These are phyloP conservation scores for Gadus macrocephalus DNA, from an alignment of 2,113 vertebrate species.

Conservation along the genomic window DNA sequence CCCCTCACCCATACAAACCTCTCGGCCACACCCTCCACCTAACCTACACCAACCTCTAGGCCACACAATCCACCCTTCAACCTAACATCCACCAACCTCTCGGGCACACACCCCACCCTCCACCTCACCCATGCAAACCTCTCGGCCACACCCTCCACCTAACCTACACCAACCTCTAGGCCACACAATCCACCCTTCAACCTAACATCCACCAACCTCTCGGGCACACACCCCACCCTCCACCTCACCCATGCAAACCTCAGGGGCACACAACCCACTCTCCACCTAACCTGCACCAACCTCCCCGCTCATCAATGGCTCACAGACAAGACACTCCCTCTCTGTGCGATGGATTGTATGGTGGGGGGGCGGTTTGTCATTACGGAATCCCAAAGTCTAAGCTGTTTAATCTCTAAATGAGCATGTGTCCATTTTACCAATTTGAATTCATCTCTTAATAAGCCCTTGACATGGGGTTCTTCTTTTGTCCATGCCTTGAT, in stretches of 20 bases:
- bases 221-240: too few relatives aligned
- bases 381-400: too few relatives aligned
- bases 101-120: slow-evolving; percentile 1
- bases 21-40: neutral
- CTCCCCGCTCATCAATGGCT: neutral
- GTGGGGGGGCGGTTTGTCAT: neutral
- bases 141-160: slow-evolving; percentile 12
- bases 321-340: neutral
- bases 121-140: slow-evolving; percentile 9
- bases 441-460: too few relatives aligned
- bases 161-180: neutral
- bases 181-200: too few relatives aligned
- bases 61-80: slow-evolving; percentile 6
- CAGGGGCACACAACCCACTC: neutral
- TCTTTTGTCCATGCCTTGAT: too few relatives aligned
- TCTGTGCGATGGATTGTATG: neutral
- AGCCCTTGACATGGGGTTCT: too few relatives aligned
- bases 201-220: too few relatives aligned
- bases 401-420: too few relatives aligned
- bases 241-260: neutral
- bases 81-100: too few relatives aligned
- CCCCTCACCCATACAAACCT: slow-evolving; percentile 9
- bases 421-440: too few relatives aligned
- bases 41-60: neutral
- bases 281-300: neutral